These are phyloP conservation scores for Crotalus viridis DNA, from an alignment of 2,113 vertebrate species.

Conservation along the genomic window DNA sequence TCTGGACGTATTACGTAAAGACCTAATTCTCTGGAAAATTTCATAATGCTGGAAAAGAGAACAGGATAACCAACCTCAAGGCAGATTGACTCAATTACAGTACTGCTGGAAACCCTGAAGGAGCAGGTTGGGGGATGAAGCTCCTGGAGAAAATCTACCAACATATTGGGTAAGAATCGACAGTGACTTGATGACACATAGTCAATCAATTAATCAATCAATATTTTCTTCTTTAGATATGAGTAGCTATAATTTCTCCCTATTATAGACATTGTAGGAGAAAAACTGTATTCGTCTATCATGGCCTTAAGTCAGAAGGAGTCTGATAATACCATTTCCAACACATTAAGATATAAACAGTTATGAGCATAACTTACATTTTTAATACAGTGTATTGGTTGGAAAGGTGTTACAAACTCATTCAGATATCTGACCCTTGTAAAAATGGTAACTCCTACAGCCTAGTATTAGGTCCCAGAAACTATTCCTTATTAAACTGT, in stretches of 20 bases:
- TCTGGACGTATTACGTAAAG: neutral
- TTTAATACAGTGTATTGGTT: neutral
- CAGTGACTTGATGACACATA: neutral
- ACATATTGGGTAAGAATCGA: neutral
- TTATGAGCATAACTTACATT: neutral
- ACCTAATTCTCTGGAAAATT: neutral
- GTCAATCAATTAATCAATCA: neutral
- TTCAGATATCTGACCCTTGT: neutral
- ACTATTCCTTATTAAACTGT: constrained; percentile 42
- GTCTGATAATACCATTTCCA: neutral
- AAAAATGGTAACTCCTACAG: constrained; percentile 35
- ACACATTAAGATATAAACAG: neutral
- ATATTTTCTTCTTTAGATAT: neutral
- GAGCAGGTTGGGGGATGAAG: neutral
- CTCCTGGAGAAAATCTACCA: neutral
- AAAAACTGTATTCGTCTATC: neutral
- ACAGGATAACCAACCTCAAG: neutral
- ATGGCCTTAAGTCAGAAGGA: neutral
- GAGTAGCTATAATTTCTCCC: constrained; percentile 25
- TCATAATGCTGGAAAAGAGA: neutral
- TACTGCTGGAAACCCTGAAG: neutral
- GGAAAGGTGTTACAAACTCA: neutral
- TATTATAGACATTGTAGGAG: neutral
- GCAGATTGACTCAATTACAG: neutral
- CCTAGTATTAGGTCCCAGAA: constrained; percentile 36